phyloP scores from a whole-genome alignment of 2,797 vertebrate genomes.

The Melanotaenia nigrans region DNA sequence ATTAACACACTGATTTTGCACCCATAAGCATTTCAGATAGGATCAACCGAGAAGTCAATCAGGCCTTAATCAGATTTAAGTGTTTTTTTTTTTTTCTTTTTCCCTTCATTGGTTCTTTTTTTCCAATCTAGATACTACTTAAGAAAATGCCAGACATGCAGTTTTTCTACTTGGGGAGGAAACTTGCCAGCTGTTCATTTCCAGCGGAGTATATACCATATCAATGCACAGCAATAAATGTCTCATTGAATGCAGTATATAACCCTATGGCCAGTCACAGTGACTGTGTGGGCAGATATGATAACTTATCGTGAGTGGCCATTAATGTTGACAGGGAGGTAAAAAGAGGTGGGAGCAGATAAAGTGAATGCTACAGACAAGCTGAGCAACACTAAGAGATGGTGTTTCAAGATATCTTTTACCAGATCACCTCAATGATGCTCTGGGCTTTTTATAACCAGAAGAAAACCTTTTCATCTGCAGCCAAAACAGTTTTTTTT shows the following conservation, averaged over 20 bases:
- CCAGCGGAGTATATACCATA: conserved; percentile 39
- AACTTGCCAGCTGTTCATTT: conserved; percentile 64
- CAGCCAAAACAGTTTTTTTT: conserved; percentile 42
- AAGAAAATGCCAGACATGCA: conserved; percentile 63
- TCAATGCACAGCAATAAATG: conserved; percentile 42
- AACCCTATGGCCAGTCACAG: conserved; percentile 32
- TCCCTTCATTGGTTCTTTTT: conserved; percentile 22
- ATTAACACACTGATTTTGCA: conserved; percentile 42
- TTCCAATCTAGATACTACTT: conserved; percentile 55
- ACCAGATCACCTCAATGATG: conserved; percentile 52
- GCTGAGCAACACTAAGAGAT: conserved; percentile 27
- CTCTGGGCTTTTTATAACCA: conserved; percentile 37
- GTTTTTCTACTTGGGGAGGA: conserved; percentile 46
- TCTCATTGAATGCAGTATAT: conserved; percentile 28
- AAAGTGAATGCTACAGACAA: conserved; percentile 34
- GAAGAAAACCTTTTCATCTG: conserved; percentile 56
- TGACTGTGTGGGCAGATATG: conserved; percentile 46
- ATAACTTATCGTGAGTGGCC: conserved; percentile 42
- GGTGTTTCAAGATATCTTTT: conserved; percentile 32
- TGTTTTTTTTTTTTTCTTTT: conserved; percentile 5
- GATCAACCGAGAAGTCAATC: conserved; percentile 44
- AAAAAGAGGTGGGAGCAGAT: conserved; percentile 13
- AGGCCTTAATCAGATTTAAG: conserved; percentile 58
- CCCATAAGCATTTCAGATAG: conserved; percentile 28
- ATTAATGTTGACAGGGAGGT: conserved; percentile 11